Conservation (phyloP, 2,113 vertebrate species). For the Malaclemys terrapin region DNA sequence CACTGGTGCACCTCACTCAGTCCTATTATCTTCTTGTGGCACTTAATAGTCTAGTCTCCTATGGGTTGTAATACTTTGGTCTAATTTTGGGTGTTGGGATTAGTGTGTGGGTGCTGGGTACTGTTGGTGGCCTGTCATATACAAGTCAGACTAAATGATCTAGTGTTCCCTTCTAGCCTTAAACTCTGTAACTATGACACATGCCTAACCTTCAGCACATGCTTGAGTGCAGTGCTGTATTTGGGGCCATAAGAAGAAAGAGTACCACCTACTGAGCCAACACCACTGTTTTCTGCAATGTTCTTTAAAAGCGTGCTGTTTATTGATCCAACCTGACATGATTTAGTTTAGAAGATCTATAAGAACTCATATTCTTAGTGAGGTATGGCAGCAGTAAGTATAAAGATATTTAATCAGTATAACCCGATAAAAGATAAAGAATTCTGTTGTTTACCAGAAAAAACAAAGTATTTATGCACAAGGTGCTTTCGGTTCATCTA, state of each 20-base stretch:
- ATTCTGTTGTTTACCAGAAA: not conserved
- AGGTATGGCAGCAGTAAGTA: not conserved
- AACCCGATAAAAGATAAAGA: not conserved
- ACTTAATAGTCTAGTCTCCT: too few relatives aligned
- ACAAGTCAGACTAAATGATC: too few relatives aligned
- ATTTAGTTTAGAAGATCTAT: accelerated
- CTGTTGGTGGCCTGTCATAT: too few relatives aligned
- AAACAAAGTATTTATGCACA: not conserved
- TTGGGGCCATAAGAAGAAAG: not conserved
- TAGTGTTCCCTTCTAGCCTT: too few relatives aligned
- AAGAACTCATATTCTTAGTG: not conserved
- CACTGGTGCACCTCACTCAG: too few relatives aligned
- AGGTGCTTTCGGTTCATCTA: not conserved
- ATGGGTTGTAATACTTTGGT: too few relatives aligned
- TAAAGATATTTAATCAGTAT: not conserved
- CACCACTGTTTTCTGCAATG: not conserved
- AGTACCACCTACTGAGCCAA: not conserved
- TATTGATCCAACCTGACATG: not conserved
- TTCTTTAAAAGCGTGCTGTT: not conserved
- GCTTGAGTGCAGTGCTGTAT: not conserved
- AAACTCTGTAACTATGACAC: not conserved
- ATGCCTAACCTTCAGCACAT: not conserved
- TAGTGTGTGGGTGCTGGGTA: too few relatives aligned
- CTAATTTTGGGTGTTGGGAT: too few relatives aligned
- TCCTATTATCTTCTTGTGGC: too few relatives aligned